phyloP scores from a whole-genome alignment of 2,113 vertebrate species.

The Urocolius indicus region DNA sequence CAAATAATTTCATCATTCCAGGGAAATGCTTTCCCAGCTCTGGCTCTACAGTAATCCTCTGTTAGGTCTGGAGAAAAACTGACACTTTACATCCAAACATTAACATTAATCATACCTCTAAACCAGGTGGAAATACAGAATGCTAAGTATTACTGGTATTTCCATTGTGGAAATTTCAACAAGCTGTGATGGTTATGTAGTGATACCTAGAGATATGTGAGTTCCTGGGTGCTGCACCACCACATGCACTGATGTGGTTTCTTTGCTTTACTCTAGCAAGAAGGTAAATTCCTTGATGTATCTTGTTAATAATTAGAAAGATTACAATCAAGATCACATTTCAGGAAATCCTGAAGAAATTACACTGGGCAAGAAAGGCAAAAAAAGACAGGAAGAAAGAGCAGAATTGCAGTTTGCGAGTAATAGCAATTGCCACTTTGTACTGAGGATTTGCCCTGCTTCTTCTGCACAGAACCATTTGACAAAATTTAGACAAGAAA shows the following conservation, averaged over 20 bases:
- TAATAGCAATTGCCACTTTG: neutral
- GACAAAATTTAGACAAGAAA: neutral
- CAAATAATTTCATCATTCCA: neutral
- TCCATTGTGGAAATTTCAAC: neutral
- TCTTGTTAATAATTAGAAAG: neutral
- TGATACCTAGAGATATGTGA: neutral
- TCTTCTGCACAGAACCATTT: neutral
- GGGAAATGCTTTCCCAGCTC: accelerated
- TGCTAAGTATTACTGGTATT: constrained; percentile 13
- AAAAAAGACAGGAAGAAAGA: neutral
- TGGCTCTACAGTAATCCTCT: constrained; percentile 1
- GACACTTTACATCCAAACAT: neutral
- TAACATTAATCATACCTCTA: neutral
- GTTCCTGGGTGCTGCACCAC: neutral
- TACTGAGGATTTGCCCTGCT: neutral
- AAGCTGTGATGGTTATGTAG: neutral
- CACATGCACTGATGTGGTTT: neutral
- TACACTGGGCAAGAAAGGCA: neutral
- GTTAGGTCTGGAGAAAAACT: neutral
- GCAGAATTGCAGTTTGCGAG: neutral
- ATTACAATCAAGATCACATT: neutral
- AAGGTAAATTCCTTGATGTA: neutral
- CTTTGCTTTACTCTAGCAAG: neutral
- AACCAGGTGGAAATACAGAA: neutral
- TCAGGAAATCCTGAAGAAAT: neutral